Evolutionary conservation across 1,140 invertebrate species (phyloP), one percentile per base, ranked within the genome.

Genomic region (Drosophila asahinai): DNA sequence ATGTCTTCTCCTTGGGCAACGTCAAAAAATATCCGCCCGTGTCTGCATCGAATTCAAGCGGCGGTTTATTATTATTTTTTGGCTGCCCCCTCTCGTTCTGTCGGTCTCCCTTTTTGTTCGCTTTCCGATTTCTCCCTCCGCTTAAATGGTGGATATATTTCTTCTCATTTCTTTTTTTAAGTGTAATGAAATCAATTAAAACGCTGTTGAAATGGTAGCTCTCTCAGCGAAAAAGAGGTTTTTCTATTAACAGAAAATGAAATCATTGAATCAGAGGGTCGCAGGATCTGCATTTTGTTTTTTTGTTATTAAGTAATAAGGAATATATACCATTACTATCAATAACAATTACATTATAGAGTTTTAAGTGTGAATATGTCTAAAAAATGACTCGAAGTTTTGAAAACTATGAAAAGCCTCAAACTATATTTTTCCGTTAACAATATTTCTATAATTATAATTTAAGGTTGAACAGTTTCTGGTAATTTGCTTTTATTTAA

Each of bases 11-110:
- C 80, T 86, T 76, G 57, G 70, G 71, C 73, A 71, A 87, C 66
- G 84, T 83, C 80, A 89, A 78, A 89, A 87, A 83, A 87, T 87
- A 89, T 87, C 59, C 84, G 84, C 84, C 84, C 80, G 80, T 76
- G 80, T 89, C 84, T 89, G 80, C 83, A 63, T 74, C 80, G 76
- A 82, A 82, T 86, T 70, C 76, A 64, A 68, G 59, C 80, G 65
- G 43, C 68, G 66, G 48, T 83, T 87, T 75, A 87, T 87, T 87
- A 87, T 87, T 83, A 87, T 82, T 80, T 74, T 75, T 48, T 55
- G 36, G 38, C 8, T 55, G 38, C 22, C 25, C 19, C 43, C 49
- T 57, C 60, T 49, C 52, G 61, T 40, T 52, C 38, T 22, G 33
- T 27, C 17, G 19, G 62, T 68, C 19, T 67, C n/a, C 38, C n/a